A percentile compares a stretch with the other conserved stretches of the same genome.
Evolutionary conservation across 2,797 vertebrate genomes (phyloP).

Genomic region (Enteromius anoplus): DNA sequence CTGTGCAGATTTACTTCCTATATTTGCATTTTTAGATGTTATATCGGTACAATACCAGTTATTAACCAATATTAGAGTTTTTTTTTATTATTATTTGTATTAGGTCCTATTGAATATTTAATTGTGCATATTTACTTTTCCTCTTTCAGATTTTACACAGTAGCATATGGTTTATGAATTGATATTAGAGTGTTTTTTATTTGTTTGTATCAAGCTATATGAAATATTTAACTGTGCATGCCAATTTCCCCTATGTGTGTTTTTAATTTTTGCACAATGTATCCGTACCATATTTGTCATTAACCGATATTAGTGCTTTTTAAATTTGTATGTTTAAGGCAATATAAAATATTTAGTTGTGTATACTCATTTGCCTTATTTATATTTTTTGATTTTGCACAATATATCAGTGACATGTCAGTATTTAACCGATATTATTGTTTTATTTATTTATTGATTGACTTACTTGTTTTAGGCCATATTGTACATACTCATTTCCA

Average conservation of each 20-base stretch:
- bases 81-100: background rate
- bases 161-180: background rate
- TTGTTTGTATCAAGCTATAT: background rate
- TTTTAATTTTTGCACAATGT: background rate
- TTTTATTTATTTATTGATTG: background rate
- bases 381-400: background rate
- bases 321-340: background rate
- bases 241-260: background rate
- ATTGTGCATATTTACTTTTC: background rate
- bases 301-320: background rate
- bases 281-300: background rate
- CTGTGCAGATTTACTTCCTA: background rate
- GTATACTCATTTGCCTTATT: background rate
- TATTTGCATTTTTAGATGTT: background rate
- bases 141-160: background rate
- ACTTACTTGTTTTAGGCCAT: background rate
- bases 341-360: background rate
- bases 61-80: background rate
- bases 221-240: background rate
- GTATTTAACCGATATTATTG: background rate
- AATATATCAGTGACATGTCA: background rate
- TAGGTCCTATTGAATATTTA: background rate
- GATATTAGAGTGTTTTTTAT: background rate
- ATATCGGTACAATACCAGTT: background rate
- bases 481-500: background rate